phyloP scores from a whole-genome alignment of 2,797 vertebrate species.

The Gymnothorax reevesii region DNA sequence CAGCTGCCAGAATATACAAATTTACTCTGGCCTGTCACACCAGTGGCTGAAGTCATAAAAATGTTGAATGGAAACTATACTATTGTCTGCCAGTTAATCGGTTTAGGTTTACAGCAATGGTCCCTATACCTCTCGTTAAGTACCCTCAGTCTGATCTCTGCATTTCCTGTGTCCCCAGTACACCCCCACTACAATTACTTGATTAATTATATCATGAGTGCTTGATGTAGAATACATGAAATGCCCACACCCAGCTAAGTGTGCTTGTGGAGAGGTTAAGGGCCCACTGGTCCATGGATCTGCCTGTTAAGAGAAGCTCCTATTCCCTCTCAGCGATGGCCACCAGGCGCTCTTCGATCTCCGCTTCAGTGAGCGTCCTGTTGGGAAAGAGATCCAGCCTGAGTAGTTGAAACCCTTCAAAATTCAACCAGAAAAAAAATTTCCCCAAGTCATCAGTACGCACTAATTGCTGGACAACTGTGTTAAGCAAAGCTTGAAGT shows the following conservation, averaged over 20 bases:
- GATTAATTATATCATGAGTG: no score
- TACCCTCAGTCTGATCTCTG: no score
- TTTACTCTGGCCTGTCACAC: not conserved
- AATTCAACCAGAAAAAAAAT: not conserved
- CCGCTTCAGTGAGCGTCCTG: constrained; percentile 67
- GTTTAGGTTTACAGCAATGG: not conserved
- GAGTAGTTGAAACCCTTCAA: not conserved
- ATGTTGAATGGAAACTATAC: not conserved
- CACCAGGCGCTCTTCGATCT: constrained; percentile 69
- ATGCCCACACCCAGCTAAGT: no score
- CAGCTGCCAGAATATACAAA: not conserved
- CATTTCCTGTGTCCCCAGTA: no score
- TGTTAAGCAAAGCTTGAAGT: no score
- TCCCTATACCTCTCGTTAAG: no score
- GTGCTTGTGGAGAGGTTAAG: no score
- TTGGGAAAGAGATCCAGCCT: constrained; percentile 15
- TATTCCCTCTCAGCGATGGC: constrained; percentile 77
- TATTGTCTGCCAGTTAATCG: constrained; percentile 3
- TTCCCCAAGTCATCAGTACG: no score
- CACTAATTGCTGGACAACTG: no score
- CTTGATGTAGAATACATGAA: no score
- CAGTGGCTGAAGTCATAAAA: not conserved
- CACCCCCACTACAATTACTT: no score
- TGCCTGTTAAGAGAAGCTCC: constrained; percentile 16
- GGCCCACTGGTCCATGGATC: not conserved